Percentiles rank a stretch among this genome's conserved stretches.
phyloP scores from a whole-genome alignment of 2,113 vertebrate genomes.

The Rhodinocichla rosea region DNA sequence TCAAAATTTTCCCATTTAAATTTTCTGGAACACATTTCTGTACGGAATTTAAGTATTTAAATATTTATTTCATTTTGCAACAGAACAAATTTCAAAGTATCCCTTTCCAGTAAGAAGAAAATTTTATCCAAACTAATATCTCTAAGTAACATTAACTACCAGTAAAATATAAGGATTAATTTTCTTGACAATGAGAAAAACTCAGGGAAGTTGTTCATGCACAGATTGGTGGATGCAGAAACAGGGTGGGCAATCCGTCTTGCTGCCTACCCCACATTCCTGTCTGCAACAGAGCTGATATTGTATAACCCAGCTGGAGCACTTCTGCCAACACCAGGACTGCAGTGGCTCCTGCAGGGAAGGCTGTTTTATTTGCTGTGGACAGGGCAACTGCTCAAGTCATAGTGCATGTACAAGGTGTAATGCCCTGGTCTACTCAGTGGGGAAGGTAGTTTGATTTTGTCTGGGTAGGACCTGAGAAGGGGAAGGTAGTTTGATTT shows the following conservation, averaged over 20 bases:
- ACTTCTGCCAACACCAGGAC: not conserved
- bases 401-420: not conserved
- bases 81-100: not conserved
- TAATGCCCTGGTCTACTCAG: not conserved
- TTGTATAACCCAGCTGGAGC: not conserved
- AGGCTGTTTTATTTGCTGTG: not conserved
- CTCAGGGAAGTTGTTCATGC: not conserved
- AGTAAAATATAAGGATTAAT: not conserved
- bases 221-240: not conserved
- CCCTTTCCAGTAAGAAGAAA: not conserved
- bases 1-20: rapidly evolving
- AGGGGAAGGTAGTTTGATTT: not conserved
- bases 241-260: not conserved
- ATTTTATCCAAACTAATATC: not conserved
- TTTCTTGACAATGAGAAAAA: not conserved
- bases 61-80: not conserved
- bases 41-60: not conserved
- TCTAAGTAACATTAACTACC: not conserved
- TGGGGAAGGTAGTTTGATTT: not conserved
- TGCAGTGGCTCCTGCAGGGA: not conserved
- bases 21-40: not conserved
- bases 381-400: not conserved
- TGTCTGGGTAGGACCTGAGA: not conserved
- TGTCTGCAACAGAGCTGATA: not conserved
- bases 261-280: not conserved